Base-by-base conservation (phyloP, 2,888 invertebrate genomes). In the Melanargia galathea region DNA sequence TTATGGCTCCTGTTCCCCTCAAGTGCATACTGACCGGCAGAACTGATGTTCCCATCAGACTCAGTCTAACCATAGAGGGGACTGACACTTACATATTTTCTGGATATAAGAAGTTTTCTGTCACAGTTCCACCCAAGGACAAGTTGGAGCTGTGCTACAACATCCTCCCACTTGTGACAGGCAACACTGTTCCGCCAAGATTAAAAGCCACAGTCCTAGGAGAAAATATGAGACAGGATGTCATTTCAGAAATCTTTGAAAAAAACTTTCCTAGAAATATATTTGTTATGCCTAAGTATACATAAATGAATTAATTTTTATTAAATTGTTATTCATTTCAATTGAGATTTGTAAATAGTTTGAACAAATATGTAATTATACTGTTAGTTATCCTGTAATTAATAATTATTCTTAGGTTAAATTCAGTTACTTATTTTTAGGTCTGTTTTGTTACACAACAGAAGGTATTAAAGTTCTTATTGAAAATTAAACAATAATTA, bases 11-110 rank as follows among this genome's bases (percentile, higher is more conserved):
- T 16, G 90, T 96, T 71, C 92, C 94, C n/a, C 88, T 95, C 10
- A 92, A 92, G 59, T 96, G 96, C 79, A 92, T 92, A 69, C 86
- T 97, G 61, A 92, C 92, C 76, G 97, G 97, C 77, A 93, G 94
- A 71, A 95, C 95, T 0, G 91, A 92, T 52, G 93, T 92, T 64
- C 93, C 97, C 43, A 93, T 96, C 63, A 94, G 96, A 66, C 87
- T 97, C 38, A 94, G 93, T 72, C 86, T 97, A 43, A 93, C 92
- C 59, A 95, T 97, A 87, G 97, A 97, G 73, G 94, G 95, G 7
- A 96, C 94, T 64, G 98, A 98, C 82, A 96, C 96, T 45, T 98
- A 98, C 82, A 98, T 98, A 96, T 98, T 97, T 87, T 95, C 98
- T 65, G 98, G 98, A 2, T 97, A 97, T 78, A 98, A 97, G 87